Base-by-base conservation (phyloP, 1,140 invertebrate genomes). In the Potamilus streckersoni region DNA sequence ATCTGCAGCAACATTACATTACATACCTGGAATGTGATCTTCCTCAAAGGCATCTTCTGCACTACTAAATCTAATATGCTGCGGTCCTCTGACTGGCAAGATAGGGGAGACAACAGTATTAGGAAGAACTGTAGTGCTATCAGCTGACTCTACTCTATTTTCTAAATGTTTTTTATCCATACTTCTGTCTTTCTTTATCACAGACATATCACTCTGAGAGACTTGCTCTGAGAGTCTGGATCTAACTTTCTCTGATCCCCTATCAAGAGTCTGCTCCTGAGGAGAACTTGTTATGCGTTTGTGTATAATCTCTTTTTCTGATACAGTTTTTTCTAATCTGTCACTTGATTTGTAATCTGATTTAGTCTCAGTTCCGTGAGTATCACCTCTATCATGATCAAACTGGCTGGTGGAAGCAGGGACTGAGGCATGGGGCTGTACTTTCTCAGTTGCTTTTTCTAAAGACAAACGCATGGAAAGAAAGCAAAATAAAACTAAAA, bases 21-120 rank as follows among this genome's bases (percentile, higher is more conserved):
- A 82, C 80, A 79, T 76, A 82, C 80, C 80, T 59, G 77, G 71
- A 49, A 82, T 75, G 60, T 78, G 74, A 69, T 82, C 80, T 68
- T 82, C 80, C 70, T 82, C 80, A 82, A 79, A 82, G 19, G 76
- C 78, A 55, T 74, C 74, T 57, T 79, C 80, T 60, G 71, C 75
- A 27, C 59, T 63, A 23, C 78, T 73, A 56, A 74, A 68, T 59
- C 77, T 79, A 74, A 74, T 73, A 79, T 68, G 59, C 20, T 69
- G 69, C 16, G 49, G 49, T 68, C 69, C 58, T 31, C 74, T 63
- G 56, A 74, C 69, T 49, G 66, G 27, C 17, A 65, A 59, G 11
- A 69, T 72, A 19, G 77, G 74, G 58, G 77, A 79, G n/a, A 70
- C 71, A 23, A 55, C 23, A 27, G 63, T 17, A 20, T 69, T 49